Base-by-base conservation (phyloP, 2,113 vertebrate species). In the Manacus vitellinus region DNA sequence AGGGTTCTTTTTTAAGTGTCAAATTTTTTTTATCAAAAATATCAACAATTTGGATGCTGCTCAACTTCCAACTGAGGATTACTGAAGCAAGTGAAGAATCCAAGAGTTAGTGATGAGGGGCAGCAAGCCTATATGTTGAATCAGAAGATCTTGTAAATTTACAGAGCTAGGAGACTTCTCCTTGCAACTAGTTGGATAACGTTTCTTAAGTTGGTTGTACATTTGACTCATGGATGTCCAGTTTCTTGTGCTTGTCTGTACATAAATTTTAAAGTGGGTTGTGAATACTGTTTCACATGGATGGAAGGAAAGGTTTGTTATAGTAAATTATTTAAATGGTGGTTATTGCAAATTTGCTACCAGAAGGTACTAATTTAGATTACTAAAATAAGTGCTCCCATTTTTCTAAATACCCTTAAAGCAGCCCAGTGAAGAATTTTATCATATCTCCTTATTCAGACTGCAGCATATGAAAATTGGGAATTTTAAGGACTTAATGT, bases 181-280 rank as follows among this genome's bases (percentile, higher is more conserved):
- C 93, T 97, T 95, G 93, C 75, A 73, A 70, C 87, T 93, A 70
- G 84, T 89, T 96, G 93, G 95, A 87, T 97, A 95, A 98, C 3
- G 0, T 87, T 92, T 94, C 96, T 93, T 92, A 94, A 96, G 82
- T 96, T 95, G 93, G 92, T 94, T 97, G 95, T 98, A 96, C 92
- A 95, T 97, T 97, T 97, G 96, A 97, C 96, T 97, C 92, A 89
- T 97, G 97, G 94, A 92, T 94, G 95, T 98, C 73, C 83, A 96
- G 83, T 97, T 97, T 97, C 96, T 98, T 94, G 68, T 96, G 86
- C 94, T 97, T 98, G 97, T 98, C 97, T 98, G 98, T 98, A 97
- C 84, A 96, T 97, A 97, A 95, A 96, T 97, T 97, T 94, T 94
- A 31, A 84, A 89, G 95, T 97, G 94, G 97, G 84, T 95, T 95